phyloP scores from a whole-genome alignment of 2,797 vertebrate species.

The Chiroxiphia lanceolata region DNA sequence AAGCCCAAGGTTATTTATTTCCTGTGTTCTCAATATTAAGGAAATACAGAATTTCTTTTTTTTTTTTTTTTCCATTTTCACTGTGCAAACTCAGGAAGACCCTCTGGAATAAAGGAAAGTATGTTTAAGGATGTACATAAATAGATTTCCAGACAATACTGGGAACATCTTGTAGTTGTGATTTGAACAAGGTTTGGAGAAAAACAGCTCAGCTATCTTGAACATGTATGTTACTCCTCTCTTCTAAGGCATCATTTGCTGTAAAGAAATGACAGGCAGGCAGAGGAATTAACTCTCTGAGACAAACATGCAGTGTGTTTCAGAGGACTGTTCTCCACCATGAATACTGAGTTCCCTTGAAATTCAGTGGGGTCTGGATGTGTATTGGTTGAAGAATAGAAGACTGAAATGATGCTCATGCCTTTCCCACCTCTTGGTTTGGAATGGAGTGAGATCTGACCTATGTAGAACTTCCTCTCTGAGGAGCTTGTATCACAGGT shows the following conservation, averaged over 20 bases:
- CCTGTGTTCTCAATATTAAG: background rate
- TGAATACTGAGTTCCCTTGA: background rate
- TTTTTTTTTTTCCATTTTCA: background rate
- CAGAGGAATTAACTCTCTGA: background rate
- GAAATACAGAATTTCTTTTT: background rate
- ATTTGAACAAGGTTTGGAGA: background rate
- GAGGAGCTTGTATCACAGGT: background rate
- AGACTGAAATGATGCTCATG: background rate
- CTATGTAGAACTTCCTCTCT: background rate
- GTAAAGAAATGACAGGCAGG: background rate
- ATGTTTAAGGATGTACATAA: background rate
- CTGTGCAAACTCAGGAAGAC: background rate
- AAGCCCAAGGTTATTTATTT: conserved; percentile 18
- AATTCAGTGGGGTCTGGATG: background rate
- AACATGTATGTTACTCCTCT: background rate
- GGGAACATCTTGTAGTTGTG: background rate
- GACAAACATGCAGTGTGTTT: background rate
- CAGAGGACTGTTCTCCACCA: background rate
- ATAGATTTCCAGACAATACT: background rate
- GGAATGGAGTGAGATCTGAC: background rate
- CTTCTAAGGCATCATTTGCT: background rate
- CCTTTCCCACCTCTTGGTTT: background rate
- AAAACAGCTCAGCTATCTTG: background rate
- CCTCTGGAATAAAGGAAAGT: background rate
- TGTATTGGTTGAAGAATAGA: background rate